These are phyloP conservation scores for Pollenia labialis DNA, from an alignment of 2,888 invertebrate genomes.

Conservation along the genomic window DNA sequence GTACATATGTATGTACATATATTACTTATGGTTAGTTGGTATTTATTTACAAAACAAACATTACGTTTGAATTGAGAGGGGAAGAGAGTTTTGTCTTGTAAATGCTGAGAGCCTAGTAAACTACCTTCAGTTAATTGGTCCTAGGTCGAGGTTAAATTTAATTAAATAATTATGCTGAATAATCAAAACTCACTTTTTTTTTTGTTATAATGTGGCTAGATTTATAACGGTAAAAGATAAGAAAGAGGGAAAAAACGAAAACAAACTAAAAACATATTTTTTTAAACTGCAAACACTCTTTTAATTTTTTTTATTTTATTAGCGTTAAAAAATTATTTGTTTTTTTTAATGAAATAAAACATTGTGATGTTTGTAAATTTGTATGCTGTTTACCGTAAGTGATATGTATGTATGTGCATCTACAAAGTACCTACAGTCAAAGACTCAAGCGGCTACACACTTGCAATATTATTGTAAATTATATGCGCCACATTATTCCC, in stretches of 20 bases:
- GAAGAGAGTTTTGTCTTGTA: neutral
- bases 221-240: conserved; percentile 5
- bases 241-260: neutral
- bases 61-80: neutral
- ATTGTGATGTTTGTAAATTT: too few relatives aligned
- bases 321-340: too few relatives aligned
- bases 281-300: too few relatives aligned
- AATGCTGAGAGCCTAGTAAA: conserved; percentile 78
- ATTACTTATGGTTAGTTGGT: neutral
- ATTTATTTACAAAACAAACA: conserved; percentile 26
- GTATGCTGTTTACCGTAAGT: too few relatives aligned
- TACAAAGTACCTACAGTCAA: too few relatives aligned
- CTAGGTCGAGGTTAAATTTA: conserved; percentile 80
- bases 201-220: too few relatives aligned
- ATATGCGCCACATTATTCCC: too few relatives aligned
- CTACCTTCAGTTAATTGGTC: conserved; percentile 82
- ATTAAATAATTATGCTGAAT: conserved; percentile 58
- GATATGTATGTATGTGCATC: too few relatives aligned
- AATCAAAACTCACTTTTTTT: neutral
- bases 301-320: too few relatives aligned
- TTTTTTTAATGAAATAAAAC: too few relatives aligned
- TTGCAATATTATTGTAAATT: too few relatives aligned
- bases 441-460: too few relatives aligned
- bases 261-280: neutral
- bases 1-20: neutral